Evolutionary conservation across 2,888 invertebrate genomes (phyloP), one percentile per base, ranked within the genome.

Genomic region (Nymphalis polychloros): DNA sequence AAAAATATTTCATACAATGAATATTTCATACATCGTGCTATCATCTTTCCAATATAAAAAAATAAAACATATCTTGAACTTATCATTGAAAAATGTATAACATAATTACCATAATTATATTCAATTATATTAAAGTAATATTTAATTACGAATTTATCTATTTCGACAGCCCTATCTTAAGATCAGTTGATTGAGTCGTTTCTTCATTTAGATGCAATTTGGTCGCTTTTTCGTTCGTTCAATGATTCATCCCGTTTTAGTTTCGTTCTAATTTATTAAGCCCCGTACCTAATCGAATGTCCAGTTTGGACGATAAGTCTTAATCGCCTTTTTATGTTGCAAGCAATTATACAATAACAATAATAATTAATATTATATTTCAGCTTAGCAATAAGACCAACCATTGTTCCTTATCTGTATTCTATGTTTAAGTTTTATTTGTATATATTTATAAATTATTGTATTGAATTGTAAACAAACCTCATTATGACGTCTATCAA

Each of bases 171-270:
- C 47, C 46, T 60, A 23, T 47, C 23, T 10, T 47, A 16, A 19
- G 46, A 60, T 46, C 50, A 64, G 64, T 71, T 67, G 69, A 71
- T 67, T 67, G 69, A 67, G 67, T 61, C 64, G 67, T 71, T 68
- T 64, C 71, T 69, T 72, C 69, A 63, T 71, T 68, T 68, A 59
- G 61, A 60, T 67, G 69, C 69, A 72, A 69, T 69, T 72, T 66
- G 41, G 59, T 57, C 61, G 60, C 61, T 66, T 68, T 71, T 67
- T 69, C 69, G 64, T 67, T 49, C 53, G 64, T 70, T 67, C 67
- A 59, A 69, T 61, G 53, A 64, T 48, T 68, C 62, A 50, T 48
- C 53, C 52, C 52, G 64, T 70, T 68, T 35, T n/a, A n/a, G 41
- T 65, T 68, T 61, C 49, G 64, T 48, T 59, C 57, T 46, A 55